Percentiles rank a stretch among this genome's conserved stretches.
These are phyloP conservation scores for Caenorhabditis uteleia DNA, from an alignment of 2,888 invertebrate species.

Conservation along the genomic window DNA sequence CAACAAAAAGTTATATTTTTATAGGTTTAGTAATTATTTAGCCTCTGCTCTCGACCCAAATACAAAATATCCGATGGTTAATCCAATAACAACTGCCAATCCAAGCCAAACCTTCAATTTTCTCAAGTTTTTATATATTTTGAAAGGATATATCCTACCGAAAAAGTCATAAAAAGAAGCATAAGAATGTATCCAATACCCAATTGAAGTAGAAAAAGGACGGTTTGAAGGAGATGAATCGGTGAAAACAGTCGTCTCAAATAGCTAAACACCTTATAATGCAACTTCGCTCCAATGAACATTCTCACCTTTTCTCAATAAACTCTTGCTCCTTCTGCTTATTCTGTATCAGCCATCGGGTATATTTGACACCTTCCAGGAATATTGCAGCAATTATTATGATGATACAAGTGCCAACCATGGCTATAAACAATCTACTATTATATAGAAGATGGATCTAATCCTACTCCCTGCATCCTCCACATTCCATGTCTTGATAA, in stretches of 20 bases:
- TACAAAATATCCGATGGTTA: slow-evolving; percentile 58
- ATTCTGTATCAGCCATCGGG: slow-evolving; percentile 49
- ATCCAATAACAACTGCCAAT: slow-evolving; percentile 52
- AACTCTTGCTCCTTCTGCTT: neutral
- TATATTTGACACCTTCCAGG: slow-evolving; percentile 58
- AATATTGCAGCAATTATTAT: slow-evolving; percentile 51
- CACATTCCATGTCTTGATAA: slow-evolving; percentile 64
- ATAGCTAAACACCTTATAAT: too few species aligned
- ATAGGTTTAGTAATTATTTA: neutral
- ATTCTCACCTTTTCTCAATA: neutral
- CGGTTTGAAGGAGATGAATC: slow-evolving; percentile 56
- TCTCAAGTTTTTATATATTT: neutral
- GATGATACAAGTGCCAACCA: slow-evolving; percentile 56
- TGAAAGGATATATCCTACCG: slow-evolving; percentile 14
- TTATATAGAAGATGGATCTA: neutral
- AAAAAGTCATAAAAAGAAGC: slow-evolving; percentile 68
- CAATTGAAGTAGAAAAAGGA: slow-evolving; percentile 59
- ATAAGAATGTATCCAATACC: slow-evolving; percentile 61
- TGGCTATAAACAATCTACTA: slow-evolving; percentile 41
- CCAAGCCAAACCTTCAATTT: slow-evolving; percentile 56
- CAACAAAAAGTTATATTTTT: neutral
- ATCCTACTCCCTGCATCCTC: slow-evolving; percentile 53
- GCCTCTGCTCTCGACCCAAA: slow-evolving; percentile 51
- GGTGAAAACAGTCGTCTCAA: slow-evolving; percentile 44
- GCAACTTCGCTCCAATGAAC: neutral